Evolutionary conservation across 2,888 invertebrate genomes (phyloP), one percentile per base, ranked within the genome.

Genomic region (Patella pellucida): DNA sequence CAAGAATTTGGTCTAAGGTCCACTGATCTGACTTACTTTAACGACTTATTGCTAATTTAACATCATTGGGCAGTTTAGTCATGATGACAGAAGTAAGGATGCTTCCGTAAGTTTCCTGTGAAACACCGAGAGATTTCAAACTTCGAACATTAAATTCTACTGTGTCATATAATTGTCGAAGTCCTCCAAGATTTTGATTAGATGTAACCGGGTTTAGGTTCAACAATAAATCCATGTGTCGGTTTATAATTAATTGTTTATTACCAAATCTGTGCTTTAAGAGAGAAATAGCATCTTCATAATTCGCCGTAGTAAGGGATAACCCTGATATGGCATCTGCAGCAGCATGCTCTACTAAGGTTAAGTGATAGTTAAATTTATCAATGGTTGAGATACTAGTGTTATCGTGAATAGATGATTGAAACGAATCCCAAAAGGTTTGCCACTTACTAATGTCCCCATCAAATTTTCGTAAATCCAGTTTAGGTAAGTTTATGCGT

Each of bases 81-180:
- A 62, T 62, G 12, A 62, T 12, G 9, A 62, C 62, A 3, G 62
- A 62, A 23, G 62, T 62, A 23, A 62, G 62, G 23, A 62, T 19
- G 15, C 62, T 62, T 62, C 19, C 62, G 4, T 23, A 62, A 15
- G 62, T 62, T 62, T 62, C 23, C 23, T 19, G 23, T 19, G 62
- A 19, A 19, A 62, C 19, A 19, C 19, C 62, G 1, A 41, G 41
- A 41, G 41, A 41, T 16, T 19, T 16, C 19, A 56, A 56, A 56
- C 56, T 56, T 56, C 56, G 16, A 7, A 56, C 56, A 56, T 56
- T 56, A 56, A 19, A 56, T 56, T 56, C 56, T 56, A 56, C 56
- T 2, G 56, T 56, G 16, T 16, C 56, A 56, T 56, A 56, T 19
- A 56, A 19, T 56, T 56, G 56, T 16, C 5, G 56, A 9, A 56